phyloP scores from a whole-genome alignment of 2,888 invertebrate species.

The Netelia fuscicornis region DNA sequence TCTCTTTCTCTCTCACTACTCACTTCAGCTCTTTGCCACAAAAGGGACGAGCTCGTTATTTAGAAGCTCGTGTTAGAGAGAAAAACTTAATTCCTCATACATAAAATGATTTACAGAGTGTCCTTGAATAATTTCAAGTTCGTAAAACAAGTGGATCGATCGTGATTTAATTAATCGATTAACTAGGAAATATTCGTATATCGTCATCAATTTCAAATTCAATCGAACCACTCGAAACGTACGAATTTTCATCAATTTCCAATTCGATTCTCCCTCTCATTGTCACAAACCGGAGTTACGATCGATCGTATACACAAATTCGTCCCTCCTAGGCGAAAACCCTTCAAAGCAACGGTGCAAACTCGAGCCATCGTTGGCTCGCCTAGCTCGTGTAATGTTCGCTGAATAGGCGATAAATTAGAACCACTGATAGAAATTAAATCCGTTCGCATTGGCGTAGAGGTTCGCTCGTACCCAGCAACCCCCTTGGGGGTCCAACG shows the following conservation, averaged over 20 bases:
- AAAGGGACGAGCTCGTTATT: conserved; percentile 73
- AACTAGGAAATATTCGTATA: conserved; percentile 5
- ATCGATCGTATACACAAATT: conserved; percentile 9
- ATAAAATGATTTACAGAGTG: conserved; percentile 32
- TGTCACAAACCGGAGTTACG: background rate
- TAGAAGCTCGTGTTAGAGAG: conserved; percentile 61
- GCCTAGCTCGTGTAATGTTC: conserved; percentile 49
- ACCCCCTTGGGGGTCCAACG: conserved; percentile 40
- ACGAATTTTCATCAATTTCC: background rate
- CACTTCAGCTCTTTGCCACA: conserved; percentile 49
- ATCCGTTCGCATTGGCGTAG: conserved; percentile 76
- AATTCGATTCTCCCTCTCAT: background rate
- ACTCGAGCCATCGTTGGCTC: conserved; percentile 2
- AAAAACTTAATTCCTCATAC: conserved; percentile 30
- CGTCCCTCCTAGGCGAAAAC: conserved; percentile 15
- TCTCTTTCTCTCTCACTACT: conserved; percentile 26
- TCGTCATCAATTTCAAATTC: conserved; percentile 16
- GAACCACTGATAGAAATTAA: conserved; percentile 82
- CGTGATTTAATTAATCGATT: background rate
- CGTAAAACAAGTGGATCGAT: background rate
- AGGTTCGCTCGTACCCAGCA: background rate
- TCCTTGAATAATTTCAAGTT: conserved; percentile 14
- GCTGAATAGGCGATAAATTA: conserved; percentile 80
- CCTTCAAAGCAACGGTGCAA: conserved; percentile 33
- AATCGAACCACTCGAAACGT: background rate